Evolutionary conservation across 2,797 vertebrate species (phyloP), one percentile per base, ranked within the genome.

Genomic region (Coilia nasus): DNA sequence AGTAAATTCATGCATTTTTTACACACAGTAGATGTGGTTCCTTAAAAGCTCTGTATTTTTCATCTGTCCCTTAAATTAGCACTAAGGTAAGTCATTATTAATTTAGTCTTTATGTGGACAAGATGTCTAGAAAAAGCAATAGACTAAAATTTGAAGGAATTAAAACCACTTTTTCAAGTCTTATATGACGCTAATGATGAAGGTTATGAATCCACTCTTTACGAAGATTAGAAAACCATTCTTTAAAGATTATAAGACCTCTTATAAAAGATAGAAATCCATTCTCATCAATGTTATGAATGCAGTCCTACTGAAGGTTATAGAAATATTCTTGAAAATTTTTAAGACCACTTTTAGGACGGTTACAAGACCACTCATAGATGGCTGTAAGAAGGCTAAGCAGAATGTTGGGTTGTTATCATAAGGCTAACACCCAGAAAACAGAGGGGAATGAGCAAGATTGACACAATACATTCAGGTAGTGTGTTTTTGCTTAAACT

Each of bases 31-130:
- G 3, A 41, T 41, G 50, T 23, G 81, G 56, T 44, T 17, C 31
- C 25, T 47, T 62, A n/a, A 83, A 60, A 81, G 31, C 56, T 85
- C 23, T 28, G 31, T 44, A 31, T 25, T 78, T 78, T 78, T 44
- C 41, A 78, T 78, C 10, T 78, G 71, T 21, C 35, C 17, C 71
- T 44, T 78, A 78, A 19, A 44, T 15, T 44, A 19, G 71, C 71
- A 41, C 35, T 78, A 78, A 78, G 71, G 17, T 78, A n/a, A 31
- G 35, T 21, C 71, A 44, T 78, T 17, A 78, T 78, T 78, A 44
- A 78, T 78, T 78, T 17, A 78, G 19, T 41, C 17, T 17, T 15
- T 78, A 21, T 78, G 35, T 67, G 17, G 57, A 59, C 57, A 59
- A 59, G 57, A 59, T n/a, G 64, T 28, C 28, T 28, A 71, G 57